Base-by-base conservation (phyloP, 2,113 vertebrate genomes). In the Dromaius novaehollandiae region DNA sequence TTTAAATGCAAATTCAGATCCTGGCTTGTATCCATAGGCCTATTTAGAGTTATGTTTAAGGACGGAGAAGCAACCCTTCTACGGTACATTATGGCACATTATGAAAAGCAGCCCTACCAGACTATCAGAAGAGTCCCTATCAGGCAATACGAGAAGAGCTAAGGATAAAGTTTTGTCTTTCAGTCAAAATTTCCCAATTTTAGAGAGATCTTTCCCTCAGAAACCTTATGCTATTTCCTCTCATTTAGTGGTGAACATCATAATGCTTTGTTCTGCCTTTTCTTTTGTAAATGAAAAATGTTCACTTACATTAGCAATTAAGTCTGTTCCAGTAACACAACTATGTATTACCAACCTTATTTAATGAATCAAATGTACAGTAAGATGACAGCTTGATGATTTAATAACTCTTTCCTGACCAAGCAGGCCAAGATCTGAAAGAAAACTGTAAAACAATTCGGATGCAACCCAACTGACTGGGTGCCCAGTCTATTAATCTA, bases 21-120 rank as follows among this genome's bases (percentile, higher is more conserved):
- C 56, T 78, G 70, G 26, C n/a, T 58, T 5, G 13, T 2, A 79
- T 74, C 46, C 61, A 20, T 36, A 88, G 53, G 24, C 12, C 50
- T 2, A 69, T 19, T 61, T 13, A 36, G 18, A 88, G 6, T 14
- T 44, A 44, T 3, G 9, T 55, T 86, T 88, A 83, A 77, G 42
- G 40, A 75, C 19, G 34, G 16, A 89, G 42, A 83, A 71, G 50
- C 55, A 86, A 84, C 6, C 21, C 13, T 61, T 80, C 46, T 34
- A 9, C 0, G 13, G 17, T 0, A 4, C 18, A 19, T n/a, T 56
- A 46, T 48, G 16, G 15, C 0, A 4, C 18, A 19, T 38, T 51
- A 50, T 40, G 10, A 84, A 58, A 92, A 89, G 13, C 2, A 87
- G 55, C 15, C 64, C 28, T 83, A 9, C 51, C 81, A 77, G 24